These are phyloP conservation scores for Fratercula arctica DNA, from an alignment of 2,797 vertebrate species.

Conservation along the genomic window DNA sequence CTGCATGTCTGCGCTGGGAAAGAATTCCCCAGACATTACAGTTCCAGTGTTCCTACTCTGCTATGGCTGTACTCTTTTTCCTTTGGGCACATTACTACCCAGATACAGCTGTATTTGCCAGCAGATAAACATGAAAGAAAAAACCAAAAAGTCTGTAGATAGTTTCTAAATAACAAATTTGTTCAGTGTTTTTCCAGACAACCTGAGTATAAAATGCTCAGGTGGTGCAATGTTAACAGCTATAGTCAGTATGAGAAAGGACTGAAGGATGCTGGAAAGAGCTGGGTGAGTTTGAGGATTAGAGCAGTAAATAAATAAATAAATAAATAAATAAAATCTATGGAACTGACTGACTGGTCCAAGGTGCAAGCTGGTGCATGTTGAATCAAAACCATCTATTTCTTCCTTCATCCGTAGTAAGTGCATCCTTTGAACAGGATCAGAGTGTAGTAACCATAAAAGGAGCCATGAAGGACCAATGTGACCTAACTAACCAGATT, in stretches of 20 bases:
- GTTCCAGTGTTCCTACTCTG: background rate
- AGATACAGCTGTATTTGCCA: background rate
- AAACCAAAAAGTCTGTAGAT: background rate
- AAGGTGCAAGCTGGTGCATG: background rate
- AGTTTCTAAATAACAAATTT: background rate
- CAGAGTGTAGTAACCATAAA: background rate
- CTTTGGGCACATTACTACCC: background rate
- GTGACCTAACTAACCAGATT: background rate
- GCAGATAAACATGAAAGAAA: background rate
- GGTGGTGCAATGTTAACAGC: background rate
- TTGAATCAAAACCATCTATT: background rate
- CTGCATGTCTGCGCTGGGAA: background rate
- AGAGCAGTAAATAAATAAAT: background rate
- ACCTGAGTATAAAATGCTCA: background rate
- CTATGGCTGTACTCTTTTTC: background rate
- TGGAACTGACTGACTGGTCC: background rate
- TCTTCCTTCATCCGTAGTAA: background rate
- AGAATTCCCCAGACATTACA: background rate
- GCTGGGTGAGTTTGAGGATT: background rate
- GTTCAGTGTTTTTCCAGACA: background rate
- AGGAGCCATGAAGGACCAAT: background rate
- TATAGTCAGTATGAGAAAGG: background rate
- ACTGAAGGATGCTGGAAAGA: background rate
- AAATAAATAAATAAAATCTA: background rate
- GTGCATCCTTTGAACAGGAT: background rate